Evolutionary conservation across 2,797 vertebrate species (phyloP).

Genomic region (Lagocephalus sceleratus): DNA sequence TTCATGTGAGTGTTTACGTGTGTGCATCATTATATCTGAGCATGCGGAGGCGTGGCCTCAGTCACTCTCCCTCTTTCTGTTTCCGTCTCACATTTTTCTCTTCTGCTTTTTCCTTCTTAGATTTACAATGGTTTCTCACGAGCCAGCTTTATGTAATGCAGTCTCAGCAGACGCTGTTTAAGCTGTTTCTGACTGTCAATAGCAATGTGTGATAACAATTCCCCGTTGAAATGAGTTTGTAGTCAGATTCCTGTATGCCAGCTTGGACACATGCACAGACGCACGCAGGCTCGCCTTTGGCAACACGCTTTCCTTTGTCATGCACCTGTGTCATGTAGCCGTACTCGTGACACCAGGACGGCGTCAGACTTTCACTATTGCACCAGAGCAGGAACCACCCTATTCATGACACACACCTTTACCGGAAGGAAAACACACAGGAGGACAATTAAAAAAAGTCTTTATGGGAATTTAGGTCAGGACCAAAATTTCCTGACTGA

Average conservation of each 20-base stretch:
- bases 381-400: conserved; percentile 24
- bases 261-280: conserved; percentile 12
- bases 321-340: conserved; percentile 34
- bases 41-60: conserved; percentile 29
- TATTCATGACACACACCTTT: conserved; percentile 17
- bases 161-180: too few species aligned
- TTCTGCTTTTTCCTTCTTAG: conserved; percentile 22
- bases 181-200: too few species aligned
- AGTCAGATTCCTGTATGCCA: conserved; percentile 17
- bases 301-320: conserved; percentile 11
- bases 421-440: conserved; percentile 51
- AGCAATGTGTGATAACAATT: neutral
- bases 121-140: too few species aligned
- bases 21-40: conserved; percentile 26
- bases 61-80: conserved; percentile 21
- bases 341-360: neutral
- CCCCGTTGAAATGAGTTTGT: conserved; percentile 6
- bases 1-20: conserved; percentile 18
- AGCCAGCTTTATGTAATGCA: too few species aligned
- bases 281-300: conserved; percentile 12
- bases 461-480: conserved; percentile 53
- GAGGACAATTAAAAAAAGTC: conserved; percentile 28
- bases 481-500: conserved; percentile 53
- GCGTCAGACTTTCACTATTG: conserved; percentile 56
- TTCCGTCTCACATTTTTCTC: conserved; percentile 4